Evolutionary conservation across 2,888 invertebrate species (phyloP).

Genomic region (Acanthoscelides obtectus): DNA sequence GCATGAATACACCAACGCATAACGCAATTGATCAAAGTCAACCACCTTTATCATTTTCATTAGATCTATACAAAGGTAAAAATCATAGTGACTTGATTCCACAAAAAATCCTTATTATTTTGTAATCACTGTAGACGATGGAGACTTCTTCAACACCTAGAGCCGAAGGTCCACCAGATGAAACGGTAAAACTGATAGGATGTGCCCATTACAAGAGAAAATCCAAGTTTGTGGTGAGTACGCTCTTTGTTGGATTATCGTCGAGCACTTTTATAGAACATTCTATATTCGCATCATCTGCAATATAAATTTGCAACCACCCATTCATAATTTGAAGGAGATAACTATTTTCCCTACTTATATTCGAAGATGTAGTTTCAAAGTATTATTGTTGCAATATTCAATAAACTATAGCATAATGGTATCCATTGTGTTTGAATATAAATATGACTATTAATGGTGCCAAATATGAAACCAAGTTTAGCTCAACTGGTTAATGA

Average conservation of each 20-base stretch:
- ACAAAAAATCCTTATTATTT: no score
- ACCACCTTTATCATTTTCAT: not conserved
- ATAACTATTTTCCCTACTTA: no score
- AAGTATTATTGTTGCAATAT: no score
- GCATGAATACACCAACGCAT: not conserved
- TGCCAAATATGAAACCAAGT: no score
- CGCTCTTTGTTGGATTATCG: not conserved
- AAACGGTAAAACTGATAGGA: slow-evolving; percentile 56
- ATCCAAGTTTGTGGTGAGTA: slow-evolving; percentile 80
- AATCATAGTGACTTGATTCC: not conserved
- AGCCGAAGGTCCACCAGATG: slow-evolving; percentile 42
- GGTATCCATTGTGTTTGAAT: no score
- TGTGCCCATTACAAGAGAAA: slow-evolving; percentile 81
- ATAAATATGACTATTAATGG: no score
- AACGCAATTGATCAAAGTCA: not conserved
- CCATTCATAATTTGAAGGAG: no score
- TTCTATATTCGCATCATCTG: not conserved
- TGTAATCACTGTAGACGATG: slow-evolving; percentile 18
- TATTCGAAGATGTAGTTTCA: no score
- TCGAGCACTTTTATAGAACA: no score
- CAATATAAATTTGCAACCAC: not conserved
- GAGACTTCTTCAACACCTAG: slow-evolving; percentile 38
- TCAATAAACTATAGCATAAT: no score
- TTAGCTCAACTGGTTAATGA: no score
- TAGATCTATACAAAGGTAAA: not conserved